Conservation (phyloP, 2,113 vertebrate genomes). For the Serilophus lunatus region DNA sequence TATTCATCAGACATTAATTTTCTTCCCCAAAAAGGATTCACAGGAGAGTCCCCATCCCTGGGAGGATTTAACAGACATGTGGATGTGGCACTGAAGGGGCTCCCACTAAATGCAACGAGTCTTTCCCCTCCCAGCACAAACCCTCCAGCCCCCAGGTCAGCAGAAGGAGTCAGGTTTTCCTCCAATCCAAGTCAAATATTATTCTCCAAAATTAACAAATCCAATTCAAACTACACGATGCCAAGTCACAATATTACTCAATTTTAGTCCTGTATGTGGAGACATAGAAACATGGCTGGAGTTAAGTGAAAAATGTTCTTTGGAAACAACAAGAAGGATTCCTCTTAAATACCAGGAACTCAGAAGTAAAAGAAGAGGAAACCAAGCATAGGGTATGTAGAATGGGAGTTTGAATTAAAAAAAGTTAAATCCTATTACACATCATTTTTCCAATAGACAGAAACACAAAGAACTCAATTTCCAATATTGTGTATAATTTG, state of each 20-base stretch:
- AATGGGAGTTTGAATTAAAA: neutral
- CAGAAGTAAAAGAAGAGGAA: neutral
- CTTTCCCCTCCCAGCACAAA: neutral
- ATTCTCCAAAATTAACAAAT: neutral
- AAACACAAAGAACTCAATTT: neutral
- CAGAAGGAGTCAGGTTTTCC: neutral
- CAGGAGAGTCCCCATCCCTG: neutral
- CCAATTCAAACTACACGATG: accelerated
- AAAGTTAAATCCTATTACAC: neutral
- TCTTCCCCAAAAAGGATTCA: neutral
- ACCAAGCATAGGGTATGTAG: neutral
- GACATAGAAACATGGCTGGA: neutral
- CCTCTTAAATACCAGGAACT: neutral
- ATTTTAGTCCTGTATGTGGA: accelerated
- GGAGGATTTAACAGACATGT: neutral
- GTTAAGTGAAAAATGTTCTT: neutral
- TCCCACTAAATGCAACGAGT: neutral
- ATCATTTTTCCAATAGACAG: neutral
- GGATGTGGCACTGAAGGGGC: too few relatives aligned
- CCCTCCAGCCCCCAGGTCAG: neutral
- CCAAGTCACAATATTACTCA: neutral
- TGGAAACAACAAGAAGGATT: neutral
- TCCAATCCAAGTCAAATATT: neutral
- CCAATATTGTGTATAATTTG: neutral
- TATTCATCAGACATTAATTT: neutral